Conservation (phyloP, 2,888 invertebrate genomes). For the Pterobdella sp. region DNA sequence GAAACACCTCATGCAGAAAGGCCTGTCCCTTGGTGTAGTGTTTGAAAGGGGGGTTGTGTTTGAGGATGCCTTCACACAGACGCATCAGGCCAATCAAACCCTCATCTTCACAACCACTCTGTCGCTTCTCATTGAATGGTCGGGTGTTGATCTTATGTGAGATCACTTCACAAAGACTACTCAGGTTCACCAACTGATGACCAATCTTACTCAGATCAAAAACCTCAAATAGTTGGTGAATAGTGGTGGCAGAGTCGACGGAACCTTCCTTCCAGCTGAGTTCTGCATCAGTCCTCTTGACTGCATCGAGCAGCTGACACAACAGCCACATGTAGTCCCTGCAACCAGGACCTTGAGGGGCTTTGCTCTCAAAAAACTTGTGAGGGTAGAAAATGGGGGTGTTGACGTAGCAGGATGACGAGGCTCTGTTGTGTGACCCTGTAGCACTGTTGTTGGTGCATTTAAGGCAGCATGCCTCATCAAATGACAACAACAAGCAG, state of each 20-base stretch:
- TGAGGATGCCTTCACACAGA: slow-evolving; percentile 75
- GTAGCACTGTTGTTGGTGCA: slow-evolving; percentile 52
- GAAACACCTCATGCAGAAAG: slow-evolving; percentile 61
- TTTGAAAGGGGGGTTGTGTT: slow-evolving; percentile 80
- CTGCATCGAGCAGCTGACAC: slow-evolving; percentile 75
- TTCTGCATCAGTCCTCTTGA: slow-evolving; percentile 55
- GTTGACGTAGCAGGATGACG: background rate
- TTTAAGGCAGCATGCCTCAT: slow-evolving; percentile 76
- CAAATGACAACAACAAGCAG: slow-evolving; percentile 70
- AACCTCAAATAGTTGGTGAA: background rate
- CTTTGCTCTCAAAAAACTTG: slow-evolving; percentile 55
- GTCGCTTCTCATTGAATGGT: slow-evolving; percentile 73
- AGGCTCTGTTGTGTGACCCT: background rate
- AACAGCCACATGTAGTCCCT: slow-evolving; percentile 88
- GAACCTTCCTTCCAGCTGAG: slow-evolving; percentile 49
- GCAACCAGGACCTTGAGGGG: slow-evolving; percentile 86
- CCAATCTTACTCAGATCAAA: slow-evolving; percentile 31
- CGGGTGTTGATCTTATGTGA: slow-evolving; percentile 67
- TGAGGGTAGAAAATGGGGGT: background rate
- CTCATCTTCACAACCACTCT: slow-evolving; percentile 76
- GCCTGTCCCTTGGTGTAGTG: slow-evolving; percentile 65
- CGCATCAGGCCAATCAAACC: slow-evolving; percentile 79
- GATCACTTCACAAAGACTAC: slow-evolving; percentile 62
- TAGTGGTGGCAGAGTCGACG: background rate
- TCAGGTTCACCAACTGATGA: slow-evolving; percentile 60